Evolutionary conservation across 2,113 vertebrate genomes (phyloP).

Genomic region (Oxygymnocypris stewartii): DNA sequence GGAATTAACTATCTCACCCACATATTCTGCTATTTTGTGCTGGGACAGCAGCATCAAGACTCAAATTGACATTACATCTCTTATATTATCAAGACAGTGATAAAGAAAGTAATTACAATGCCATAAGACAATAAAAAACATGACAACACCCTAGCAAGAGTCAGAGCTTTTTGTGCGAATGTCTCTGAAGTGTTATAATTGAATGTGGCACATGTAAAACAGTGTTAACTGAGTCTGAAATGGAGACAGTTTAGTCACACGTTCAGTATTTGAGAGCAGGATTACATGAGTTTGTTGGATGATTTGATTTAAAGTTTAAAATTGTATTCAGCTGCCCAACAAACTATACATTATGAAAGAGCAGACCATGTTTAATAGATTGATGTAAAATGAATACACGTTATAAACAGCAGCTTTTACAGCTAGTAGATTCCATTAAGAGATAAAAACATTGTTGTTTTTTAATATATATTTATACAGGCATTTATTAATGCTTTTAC

Average conservation of each 20-base stretch:
- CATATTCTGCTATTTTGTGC: not conserved
- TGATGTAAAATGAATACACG: not conserved
- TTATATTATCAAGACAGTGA: not conserved
- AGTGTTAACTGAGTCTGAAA: conserved; percentile 36
- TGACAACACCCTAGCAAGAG: conserved; percentile 1
- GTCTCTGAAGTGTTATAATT: conserved; percentile 37
- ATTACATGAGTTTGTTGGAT: not conserved
- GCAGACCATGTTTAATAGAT: not conserved
- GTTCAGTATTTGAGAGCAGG: not conserved
- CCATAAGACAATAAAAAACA: conserved; percentile 19
- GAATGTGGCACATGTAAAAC: conserved; percentile 23
- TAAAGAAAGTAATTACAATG: not conserved
- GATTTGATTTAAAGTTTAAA: conserved; percentile 13
- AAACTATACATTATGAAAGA: not conserved
- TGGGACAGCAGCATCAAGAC: not conserved
- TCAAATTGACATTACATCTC: not conserved
- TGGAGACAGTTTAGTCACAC: conserved; percentile 18
- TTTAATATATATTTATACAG: not conserved
- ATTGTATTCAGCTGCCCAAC: not conserved
- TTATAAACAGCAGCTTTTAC: not conserved
- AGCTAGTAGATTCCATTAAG: not conserved
- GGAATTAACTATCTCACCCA: not conserved
- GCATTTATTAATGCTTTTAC: not conserved
- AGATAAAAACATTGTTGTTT: not conserved
- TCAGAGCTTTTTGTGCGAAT: conserved; percentile 17